These are phyloP conservation scores for Oscheius myriophilus DNA, from an alignment of 2,888 invertebrate genomes.

Conservation along the genomic window DNA sequence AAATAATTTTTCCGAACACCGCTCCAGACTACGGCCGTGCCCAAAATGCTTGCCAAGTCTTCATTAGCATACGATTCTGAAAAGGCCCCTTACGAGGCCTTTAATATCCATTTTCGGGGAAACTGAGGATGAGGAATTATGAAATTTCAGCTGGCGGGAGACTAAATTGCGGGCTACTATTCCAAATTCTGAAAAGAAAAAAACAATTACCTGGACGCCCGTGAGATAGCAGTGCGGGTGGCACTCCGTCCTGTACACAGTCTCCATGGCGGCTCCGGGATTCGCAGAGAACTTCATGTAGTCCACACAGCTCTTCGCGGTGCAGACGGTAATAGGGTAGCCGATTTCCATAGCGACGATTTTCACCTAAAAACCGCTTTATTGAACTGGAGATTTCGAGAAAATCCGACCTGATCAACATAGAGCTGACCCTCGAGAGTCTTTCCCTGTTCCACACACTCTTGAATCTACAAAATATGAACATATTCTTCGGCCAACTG, in stretches of 20 bases:
- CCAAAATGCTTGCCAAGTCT: no score
- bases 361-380: not conserved
- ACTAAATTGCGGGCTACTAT: no score
- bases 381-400: no score
- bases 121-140: no score
- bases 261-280: conserved; percentile 9
- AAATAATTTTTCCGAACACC: no score
- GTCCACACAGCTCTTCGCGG: conserved; percentile 29
- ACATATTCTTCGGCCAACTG: no score
- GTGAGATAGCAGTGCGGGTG: conserved; percentile 36
- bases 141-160: no score
- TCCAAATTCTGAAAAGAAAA: no score
- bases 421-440: not conserved
- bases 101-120: no score
- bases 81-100: no score
- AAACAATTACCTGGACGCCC: conserved; percentile 26
- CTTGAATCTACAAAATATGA: not conserved
- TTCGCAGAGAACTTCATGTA: not conserved
- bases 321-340: conserved; percentile 43
- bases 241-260: conserved; percentile 36
- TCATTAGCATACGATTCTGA: no score
- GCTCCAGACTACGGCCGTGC: no score
- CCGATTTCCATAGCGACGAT: conserved; percentile 12
- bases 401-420: conserved; percentile 12
- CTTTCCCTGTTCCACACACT: conserved; percentile 14